Evolutionary conservation across 2,888 invertebrate species (phyloP).

Genomic region (Cheilosia pagana): DNA sequence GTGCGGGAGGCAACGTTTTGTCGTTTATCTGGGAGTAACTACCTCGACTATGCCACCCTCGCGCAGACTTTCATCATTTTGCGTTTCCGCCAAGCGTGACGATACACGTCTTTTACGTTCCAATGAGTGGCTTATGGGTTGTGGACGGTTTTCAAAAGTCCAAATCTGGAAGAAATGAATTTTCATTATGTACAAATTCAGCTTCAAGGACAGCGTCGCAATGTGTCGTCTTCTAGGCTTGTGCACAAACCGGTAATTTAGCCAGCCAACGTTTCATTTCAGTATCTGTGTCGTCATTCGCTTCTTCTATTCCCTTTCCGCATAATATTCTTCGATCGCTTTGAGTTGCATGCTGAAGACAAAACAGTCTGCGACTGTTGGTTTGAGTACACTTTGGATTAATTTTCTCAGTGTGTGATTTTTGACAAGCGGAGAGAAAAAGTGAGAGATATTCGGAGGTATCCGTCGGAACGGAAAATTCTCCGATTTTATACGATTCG

Average conservation of each 20-base stretch:
- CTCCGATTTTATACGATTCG: too few relatives aligned
- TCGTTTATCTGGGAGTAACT: slow-evolving; percentile 31
- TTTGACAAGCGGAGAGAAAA: too few relatives aligned
- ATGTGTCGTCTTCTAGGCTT: neutral
- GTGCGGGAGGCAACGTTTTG: slow-evolving; percentile 47
- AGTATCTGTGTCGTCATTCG: slow-evolving; percentile 13
- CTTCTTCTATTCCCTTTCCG: neutral
- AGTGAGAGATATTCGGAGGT: too few relatives aligned
- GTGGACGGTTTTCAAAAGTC: slow-evolving; percentile 12
- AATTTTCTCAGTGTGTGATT: too few relatives aligned
- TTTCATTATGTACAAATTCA: neutral
- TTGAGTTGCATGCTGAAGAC: neutral
- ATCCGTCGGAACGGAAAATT: too few relatives aligned
- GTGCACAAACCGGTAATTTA: neutral
- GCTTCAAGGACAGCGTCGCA: slow-evolving; percentile 25
- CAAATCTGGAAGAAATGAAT: slow-evolving; percentile 17
- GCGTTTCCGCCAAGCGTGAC: slow-evolving; percentile 46
- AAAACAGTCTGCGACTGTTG: slow-evolving; percentile 1
- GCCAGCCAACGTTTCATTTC: slow-evolving; percentile 25
- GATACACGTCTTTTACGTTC: slow-evolving; percentile 47
- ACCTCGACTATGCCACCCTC: slow-evolving; percentile 36
- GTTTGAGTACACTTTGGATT: neutral
- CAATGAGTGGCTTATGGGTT: slow-evolving; percentile 62
- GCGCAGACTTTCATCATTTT: slow-evolving; percentile 50
- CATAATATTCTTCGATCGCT: slow-evolving; percentile 6